Conservation (phyloP, 2,113 vertebrate genomes). For the Paralichthys olivaceus region DNA sequence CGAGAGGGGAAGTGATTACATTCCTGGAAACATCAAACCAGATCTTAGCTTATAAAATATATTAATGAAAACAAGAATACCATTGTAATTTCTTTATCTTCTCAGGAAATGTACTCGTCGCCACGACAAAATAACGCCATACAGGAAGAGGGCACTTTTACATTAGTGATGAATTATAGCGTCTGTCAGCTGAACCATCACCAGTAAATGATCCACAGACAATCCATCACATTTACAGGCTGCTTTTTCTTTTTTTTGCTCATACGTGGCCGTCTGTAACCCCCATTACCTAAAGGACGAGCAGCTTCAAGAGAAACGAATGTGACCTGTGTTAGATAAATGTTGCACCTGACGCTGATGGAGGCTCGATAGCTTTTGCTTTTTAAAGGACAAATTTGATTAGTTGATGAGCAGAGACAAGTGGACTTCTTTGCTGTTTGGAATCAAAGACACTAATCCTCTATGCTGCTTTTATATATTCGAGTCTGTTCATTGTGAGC, state of each 20-base stretch:
- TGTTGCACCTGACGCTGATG: constrained; percentile 26
- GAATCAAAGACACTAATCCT: neutral
- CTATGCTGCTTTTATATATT: neutral
- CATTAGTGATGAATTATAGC: constrained; percentile 60
- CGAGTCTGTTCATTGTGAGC: neutral
- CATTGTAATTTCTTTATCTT: constrained; percentile 3
- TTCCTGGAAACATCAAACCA: too few relatives aligned
- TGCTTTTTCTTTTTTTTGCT: constrained; percentile 23
- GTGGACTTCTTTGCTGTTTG: neutral
- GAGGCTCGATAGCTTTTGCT: neutral
- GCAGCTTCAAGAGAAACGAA: constrained; percentile 38
- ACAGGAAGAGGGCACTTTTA: constrained; percentile 26
- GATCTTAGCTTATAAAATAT: neutral
- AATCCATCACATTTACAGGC: constrained; percentile 56
- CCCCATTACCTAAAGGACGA: constrained; percentile 69
- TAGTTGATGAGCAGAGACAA: neutral
- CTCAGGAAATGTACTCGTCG: constrained; percentile 24
- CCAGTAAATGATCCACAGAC: constrained; percentile 39
- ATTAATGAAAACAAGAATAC: neutral
- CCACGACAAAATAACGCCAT: neutral
- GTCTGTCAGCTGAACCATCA: constrained; percentile 61
- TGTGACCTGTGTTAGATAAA: constrained; percentile 43
- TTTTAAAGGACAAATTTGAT: constrained; percentile 11
- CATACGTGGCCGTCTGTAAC: constrained; percentile 45
- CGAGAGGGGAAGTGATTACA: neutral